Percentiles rank a stretch among this genome's conserved stretches.
Conservation (phyloP, 2,797 vertebrate genomes). For the Chromobotia macracanthus region DNA sequence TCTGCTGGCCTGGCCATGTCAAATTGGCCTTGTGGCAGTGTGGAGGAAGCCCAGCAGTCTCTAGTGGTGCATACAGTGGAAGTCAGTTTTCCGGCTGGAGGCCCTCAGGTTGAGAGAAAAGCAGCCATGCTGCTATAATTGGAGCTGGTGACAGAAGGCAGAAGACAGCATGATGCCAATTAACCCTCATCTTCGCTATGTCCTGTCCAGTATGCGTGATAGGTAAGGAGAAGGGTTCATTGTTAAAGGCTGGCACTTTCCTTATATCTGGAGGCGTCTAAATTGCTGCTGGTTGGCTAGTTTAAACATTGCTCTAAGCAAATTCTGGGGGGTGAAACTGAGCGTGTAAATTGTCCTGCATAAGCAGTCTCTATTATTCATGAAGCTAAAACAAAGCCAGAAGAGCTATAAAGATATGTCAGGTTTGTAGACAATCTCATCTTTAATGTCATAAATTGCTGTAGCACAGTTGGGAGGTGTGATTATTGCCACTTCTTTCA, state of each 20-base stretch:
- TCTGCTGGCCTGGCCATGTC: slow-evolving; percentile 77
- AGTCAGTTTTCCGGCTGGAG: slow-evolving; percentile 78
- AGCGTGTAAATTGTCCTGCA: slow-evolving; percentile 76
- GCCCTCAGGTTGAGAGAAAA: slow-evolving; percentile 75
- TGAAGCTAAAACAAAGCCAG: slow-evolving; percentile 66
- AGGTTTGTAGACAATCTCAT: neutral
- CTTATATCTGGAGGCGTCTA: slow-evolving; percentile 47
- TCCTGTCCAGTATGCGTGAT: slow-evolving; percentile 73
- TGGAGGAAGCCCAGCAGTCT: slow-evolving; percentile 78
- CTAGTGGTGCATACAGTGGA: slow-evolving; percentile 79
- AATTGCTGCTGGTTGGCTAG: slow-evolving; percentile 68
- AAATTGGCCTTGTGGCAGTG: slow-evolving; percentile 74
- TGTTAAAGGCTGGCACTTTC: slow-evolving; percentile 63
- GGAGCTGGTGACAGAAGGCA: slow-evolving; percentile 77
- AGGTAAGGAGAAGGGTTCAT: slow-evolving; percentile 71
- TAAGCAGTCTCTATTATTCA: slow-evolving; percentile 76
- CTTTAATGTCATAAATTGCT: no score
- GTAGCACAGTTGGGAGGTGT: neutral
- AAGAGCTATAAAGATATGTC: slow-evolving; percentile 36
- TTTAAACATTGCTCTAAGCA: slow-evolving; percentile 73
- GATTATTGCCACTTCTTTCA: neutral
- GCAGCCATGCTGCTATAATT: slow-evolving; percentile 81
- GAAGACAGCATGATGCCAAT: slow-evolving; percentile 74
- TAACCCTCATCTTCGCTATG: slow-evolving; percentile 76
- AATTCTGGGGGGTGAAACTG: slow-evolving; percentile 76